A percentile compares a stretch with the other conserved stretches of the same genome.
Evolutionary conservation across 2,113 vertebrate species (phyloP).

Genomic region (Lontra canadensis): DNA sequence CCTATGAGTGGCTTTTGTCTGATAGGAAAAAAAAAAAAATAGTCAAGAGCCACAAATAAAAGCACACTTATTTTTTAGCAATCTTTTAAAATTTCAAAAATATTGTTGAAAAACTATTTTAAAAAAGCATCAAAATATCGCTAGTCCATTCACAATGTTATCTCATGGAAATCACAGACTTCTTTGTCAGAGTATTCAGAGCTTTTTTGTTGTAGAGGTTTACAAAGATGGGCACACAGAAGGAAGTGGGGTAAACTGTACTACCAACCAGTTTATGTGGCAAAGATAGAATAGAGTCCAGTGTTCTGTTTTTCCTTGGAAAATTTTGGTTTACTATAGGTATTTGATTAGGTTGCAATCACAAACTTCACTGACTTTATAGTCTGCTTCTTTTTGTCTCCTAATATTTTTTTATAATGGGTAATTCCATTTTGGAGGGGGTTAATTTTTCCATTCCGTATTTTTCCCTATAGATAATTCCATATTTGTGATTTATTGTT

Average conservation of each 20-base stretch:
- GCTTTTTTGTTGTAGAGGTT: neutral
- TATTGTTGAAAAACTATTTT: neutral
- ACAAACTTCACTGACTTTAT: neutral
- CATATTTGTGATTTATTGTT: neutral
- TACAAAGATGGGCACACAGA: neutral
- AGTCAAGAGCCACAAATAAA: neutral
- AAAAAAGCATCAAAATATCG: neutral
- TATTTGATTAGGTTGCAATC: neutral
- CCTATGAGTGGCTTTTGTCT: neutral
- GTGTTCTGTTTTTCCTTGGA: neutral
- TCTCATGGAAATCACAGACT: neutral
- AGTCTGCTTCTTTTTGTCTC: neutral
- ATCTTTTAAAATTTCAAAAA: neutral
- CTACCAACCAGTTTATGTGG: neutral
- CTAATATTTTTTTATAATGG: neutral
- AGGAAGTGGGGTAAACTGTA: neutral
- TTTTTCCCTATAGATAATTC: neutral
- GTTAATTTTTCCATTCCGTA: neutral
- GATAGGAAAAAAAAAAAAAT: neutral
- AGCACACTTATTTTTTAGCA: neutral
- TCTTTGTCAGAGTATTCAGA: neutral
- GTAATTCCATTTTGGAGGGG: neutral
- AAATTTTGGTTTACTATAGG: fast-evolving
- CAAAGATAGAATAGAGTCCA: fast-evolving
- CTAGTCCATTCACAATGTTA: neutral